Percentiles rank a stretch among this genome's conserved stretches.
Evolutionary conservation across 1,140 invertebrate genomes (phyloP).

Genomic region (Stegodyphus dumicola): DNA sequence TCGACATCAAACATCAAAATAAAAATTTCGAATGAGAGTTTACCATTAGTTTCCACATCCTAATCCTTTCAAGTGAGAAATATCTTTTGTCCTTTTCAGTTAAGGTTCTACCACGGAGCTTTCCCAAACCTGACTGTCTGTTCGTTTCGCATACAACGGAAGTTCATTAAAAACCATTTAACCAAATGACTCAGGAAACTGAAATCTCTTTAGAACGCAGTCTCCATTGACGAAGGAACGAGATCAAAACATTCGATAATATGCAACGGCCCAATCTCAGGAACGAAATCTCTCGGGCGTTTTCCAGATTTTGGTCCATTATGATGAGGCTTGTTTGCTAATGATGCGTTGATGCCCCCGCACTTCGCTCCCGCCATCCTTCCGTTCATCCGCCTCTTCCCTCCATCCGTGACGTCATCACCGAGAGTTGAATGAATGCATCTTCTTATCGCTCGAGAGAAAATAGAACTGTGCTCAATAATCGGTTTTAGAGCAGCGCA

Average conservation of each 20-base stretch:
- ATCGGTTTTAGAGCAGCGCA: conserved; percentile 40
- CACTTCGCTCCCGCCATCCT: not conserved
- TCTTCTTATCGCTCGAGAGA: conserved; percentile 38
- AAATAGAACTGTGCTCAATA: conserved; percentile 8
- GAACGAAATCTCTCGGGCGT: not conserved
- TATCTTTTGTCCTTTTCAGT: too few species aligned
- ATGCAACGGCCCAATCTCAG: conserved; percentile 13
- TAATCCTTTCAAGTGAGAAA: too few species aligned
- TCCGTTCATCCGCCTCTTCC: too few species aligned
- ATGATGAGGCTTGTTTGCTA: conserved; percentile 51
- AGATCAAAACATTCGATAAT: conserved; percentile 49
- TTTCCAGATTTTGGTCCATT: conserved; percentile 35
- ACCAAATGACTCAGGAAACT: conserved; percentile 5
- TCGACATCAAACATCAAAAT: too few species aligned
- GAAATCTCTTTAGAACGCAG: conserved; percentile 19
- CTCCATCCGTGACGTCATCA: not conserved
- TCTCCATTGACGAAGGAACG: conserved; percentile 8
- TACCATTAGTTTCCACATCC: too few species aligned
- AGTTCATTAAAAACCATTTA: conserved; percentile 51
- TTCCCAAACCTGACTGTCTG: too few species aligned
- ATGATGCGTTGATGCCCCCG: conserved; percentile 33
- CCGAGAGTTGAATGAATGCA: conserved; percentile 11
- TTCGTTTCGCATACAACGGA: not conserved
- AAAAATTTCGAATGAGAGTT: too few species aligned
- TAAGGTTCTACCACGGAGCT: too few species aligned